These are phyloP conservation scores for Brachionus plicatilis DNA, from an alignment of 1,140 invertebrate genomes.

Conservation along the genomic window DNA sequence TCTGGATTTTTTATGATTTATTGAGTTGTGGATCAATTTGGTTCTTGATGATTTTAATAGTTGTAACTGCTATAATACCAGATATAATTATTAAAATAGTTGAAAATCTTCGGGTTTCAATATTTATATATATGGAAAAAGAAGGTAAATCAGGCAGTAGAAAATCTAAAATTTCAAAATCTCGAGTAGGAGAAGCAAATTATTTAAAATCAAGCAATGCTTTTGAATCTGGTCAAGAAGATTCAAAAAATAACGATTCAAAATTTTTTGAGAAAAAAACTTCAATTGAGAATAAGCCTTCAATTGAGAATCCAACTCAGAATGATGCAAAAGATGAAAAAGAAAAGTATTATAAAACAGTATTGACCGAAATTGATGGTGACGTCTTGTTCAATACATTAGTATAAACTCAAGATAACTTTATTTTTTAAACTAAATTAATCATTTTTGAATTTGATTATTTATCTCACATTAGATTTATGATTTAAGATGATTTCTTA, in stretches of 20 bases:
- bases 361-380: background rate
- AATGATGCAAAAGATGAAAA: background rate
- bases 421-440: background rate
- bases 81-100: slow-evolving; percentile 1
- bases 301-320: background rate
- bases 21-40: slow-evolving; percentile 4
- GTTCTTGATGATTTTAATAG: slow-evolving; percentile 9
- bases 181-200: background rate
- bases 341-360: background rate
- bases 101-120: background rate
- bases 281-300: background rate
- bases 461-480: no score
- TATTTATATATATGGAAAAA: background rate
- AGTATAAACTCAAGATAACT: background rate
- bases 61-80: background rate
- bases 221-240: background rate
- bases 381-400: background rate
- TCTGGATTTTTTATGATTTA: slow-evolving; percentile 28
- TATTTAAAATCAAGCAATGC: background rate
- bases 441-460: no score
- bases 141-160: background rate
- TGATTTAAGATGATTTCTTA: no score
- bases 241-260: background rate
- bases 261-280: background rate
- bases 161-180: background rate